Percentiles rank a stretch among this genome's conserved stretches.
Evolutionary conservation across 1,140 invertebrate genomes (phyloP).

Genomic region (Drosophila chauvacae): DNA sequence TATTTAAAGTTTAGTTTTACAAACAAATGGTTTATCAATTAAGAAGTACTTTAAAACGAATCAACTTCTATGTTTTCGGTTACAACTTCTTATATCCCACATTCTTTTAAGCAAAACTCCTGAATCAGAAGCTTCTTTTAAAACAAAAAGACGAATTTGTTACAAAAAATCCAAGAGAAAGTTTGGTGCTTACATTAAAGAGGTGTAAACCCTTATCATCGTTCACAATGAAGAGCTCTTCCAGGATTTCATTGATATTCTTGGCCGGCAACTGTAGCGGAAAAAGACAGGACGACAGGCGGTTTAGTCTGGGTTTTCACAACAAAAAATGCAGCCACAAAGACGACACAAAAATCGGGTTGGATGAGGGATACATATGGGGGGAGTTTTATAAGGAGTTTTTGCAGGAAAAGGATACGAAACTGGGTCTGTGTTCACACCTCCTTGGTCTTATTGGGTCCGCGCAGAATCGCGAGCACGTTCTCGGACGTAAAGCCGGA

Average conservation of each 20-base stretch:
- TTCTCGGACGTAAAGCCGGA: conserved; percentile 52
- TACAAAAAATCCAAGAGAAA: conserved; percentile 5
- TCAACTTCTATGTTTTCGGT: too few species aligned
- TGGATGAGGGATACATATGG: neutral
- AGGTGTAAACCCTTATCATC: conserved; percentile 57
- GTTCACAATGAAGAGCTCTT: conserved; percentile 53
- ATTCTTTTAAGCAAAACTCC: neutral
- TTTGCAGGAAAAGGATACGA: neutral
- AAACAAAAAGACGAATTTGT: neutral
- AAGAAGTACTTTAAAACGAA: too few species aligned
- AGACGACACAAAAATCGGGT: conserved; percentile 18
- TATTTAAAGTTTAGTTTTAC: too few species aligned
- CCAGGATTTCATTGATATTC: conserved; percentile 44
- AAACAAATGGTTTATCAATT: too few species aligned
- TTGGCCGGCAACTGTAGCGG: conserved; percentile 58
- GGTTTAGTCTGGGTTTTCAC: conserved; percentile 49
- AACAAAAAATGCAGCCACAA: conserved; percentile 22
- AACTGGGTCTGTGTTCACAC: conserved; percentile 45
- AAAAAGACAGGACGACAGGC: conserved; percentile 33
- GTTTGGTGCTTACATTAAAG: conserved; percentile 68
- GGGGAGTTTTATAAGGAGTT: neutral
- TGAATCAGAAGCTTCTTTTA: neutral
- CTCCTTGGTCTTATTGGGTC: conserved; percentile 37
- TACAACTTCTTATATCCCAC: too few species aligned
- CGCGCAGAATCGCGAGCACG: conserved; percentile 39